Conservation (phyloP, 1,140 invertebrate genomes). For the Drosophila funebris region DNA sequence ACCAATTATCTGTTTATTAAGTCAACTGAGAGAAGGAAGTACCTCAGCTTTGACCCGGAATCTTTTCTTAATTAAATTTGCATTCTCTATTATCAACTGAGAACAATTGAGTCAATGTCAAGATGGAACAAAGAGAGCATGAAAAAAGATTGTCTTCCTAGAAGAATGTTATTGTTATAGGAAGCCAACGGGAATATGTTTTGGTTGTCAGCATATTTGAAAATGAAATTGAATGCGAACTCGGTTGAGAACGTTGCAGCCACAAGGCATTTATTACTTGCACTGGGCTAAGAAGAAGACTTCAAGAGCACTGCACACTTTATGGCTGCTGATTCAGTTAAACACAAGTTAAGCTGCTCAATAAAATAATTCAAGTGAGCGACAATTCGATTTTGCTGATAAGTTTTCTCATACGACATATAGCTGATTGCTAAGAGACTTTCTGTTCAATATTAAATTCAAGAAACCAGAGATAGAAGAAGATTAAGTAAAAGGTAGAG, state of each 20-base stretch:
- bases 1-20: not conserved
- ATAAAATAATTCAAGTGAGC: not conserved
- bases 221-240: conserved; percentile 37
- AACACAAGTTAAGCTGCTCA: conserved; percentile 11
- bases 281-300: conserved; percentile 17
- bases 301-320: conserved; percentile 16
- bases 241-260: not conserved
- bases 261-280: conserved; percentile 23
- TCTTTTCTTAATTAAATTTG: conserved; percentile 35
- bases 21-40: not conserved
- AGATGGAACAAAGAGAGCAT: not conserved
- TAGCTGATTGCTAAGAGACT: conserved; percentile 3
- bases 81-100: conserved; percentile 6
- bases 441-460: not conserved
- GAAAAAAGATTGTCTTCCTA: not conserved
- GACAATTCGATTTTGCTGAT: not conserved
- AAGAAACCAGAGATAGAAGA: not conserved
- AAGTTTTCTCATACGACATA: not conserved
- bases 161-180: conserved; percentile 21
- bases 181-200: conserved; percentile 19
- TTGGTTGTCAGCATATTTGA: conserved; percentile 42
- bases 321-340: conserved; percentile 33
- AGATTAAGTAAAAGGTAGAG: not conserved
- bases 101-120: conserved; percentile 30
- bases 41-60: not conserved